These are phyloP conservation scores for Oreotragus oreotragus DNA, from an alignment of 2,113 vertebrate genomes.

Conservation along the genomic window DNA sequence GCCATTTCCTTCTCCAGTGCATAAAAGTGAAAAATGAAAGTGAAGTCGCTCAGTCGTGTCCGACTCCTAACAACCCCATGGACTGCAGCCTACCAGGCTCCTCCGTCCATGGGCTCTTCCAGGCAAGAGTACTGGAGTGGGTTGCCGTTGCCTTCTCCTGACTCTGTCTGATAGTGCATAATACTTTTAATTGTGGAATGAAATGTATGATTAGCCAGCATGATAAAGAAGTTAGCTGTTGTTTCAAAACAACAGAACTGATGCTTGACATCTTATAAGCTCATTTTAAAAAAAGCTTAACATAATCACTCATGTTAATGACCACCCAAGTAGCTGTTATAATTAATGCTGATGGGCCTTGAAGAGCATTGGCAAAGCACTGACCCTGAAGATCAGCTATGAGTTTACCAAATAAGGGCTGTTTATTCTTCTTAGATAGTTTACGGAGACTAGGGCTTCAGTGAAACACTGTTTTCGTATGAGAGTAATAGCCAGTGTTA, in stretches of 20 bases:
- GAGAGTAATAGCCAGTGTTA: not conserved
- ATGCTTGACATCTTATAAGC: conserved; percentile 37
- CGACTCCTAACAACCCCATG: no score
- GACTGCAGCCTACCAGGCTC: no score
- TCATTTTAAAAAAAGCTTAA: not conserved
- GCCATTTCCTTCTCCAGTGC: no score
- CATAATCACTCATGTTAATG: conserved; percentile 40
- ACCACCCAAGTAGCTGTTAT: conserved; percentile 51
- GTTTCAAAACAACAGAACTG: conserved; percentile 26
- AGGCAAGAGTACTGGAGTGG: no score
- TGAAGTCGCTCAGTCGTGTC: no score
- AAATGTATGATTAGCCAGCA: not conserved
- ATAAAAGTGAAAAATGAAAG: no score
- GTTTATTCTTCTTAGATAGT: conserved; percentile 33
- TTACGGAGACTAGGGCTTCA: not conserved
- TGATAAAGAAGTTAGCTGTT: conserved; percentile 1
- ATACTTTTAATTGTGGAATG: not conserved
- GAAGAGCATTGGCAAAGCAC: conserved; percentile 33
- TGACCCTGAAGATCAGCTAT: not conserved
- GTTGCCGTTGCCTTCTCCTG: not conserved
- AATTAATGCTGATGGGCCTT: conserved; percentile 19
- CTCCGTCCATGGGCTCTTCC: no score
- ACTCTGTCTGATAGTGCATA: not conserved
- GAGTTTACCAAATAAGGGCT: conserved; percentile 52
- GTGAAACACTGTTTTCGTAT: not conserved